These are phyloP conservation scores for Xenopus laevis DNA, from an alignment of 2,113 vertebrate genomes.

Conservation along the genomic window DNA sequence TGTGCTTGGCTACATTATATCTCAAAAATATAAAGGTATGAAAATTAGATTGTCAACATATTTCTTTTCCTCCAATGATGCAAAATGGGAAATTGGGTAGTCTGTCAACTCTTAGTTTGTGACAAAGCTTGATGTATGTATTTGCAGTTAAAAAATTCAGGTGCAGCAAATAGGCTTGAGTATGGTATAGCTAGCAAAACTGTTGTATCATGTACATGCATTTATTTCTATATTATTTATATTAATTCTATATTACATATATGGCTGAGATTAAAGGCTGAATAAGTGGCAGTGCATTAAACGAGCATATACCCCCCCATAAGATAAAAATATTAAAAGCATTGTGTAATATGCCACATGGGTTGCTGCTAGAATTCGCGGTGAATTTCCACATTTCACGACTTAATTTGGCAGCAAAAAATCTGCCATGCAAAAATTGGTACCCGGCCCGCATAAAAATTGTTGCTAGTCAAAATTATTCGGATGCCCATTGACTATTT, in stretches of 20 bases:
- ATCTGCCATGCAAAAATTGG: too few species aligned
- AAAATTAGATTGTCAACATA: constrained; percentile 14
- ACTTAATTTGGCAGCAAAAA: too few species aligned
- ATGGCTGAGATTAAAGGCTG: neutral
- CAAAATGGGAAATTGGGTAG: constrained; percentile 30
- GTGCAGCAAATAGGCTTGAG: neutral
- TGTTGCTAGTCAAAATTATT: too few species aligned
- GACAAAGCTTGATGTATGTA: constrained; percentile 23
- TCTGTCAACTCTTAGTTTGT: constrained; percentile 36
- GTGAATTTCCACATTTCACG: too few species aligned
- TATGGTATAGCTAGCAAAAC: neutral
- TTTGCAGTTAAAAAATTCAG: neutral
- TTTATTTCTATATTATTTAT: neutral
- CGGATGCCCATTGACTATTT: too few species aligned
- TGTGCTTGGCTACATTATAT: constrained; percentile 29
- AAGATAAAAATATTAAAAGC: too few species aligned
- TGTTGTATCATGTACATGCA: neutral
- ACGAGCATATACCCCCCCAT: too few species aligned
- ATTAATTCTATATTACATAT: neutral
- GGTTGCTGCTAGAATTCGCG: too few species aligned
- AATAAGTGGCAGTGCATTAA: too few species aligned
- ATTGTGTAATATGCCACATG: too few species aligned
- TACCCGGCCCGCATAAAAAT: too few species aligned
- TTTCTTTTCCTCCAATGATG: constrained; percentile 18
- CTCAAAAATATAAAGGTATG: constrained; percentile 4